Base-by-base conservation (phyloP, 2,888 invertebrate species). In the Agrilus cyanescens region DNA sequence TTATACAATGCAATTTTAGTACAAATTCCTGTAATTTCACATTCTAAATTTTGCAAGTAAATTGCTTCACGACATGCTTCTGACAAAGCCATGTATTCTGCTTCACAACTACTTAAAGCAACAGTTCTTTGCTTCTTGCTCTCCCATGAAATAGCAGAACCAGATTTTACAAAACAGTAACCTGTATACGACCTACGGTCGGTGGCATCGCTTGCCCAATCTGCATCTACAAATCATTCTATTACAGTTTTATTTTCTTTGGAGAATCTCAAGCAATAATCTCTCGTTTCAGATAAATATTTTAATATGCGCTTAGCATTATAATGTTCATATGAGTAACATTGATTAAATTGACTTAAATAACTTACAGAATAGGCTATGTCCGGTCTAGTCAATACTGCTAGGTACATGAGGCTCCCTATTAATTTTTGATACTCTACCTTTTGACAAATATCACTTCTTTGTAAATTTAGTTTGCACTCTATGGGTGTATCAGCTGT, bases 141-240 rank as follows among this genome's bases (percentile, higher is more conserved):
- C 35, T 52, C 54, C 49, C 52, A 59, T 5, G 57, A 58, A 37
- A 61, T 47, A 6, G 49, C 53, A 38, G 47, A 40, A 32, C 47
- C 48, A 32, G 52, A 53, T 14, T 56, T 31, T 18, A 46, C 46
- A 47, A 60, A 58, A 44, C 40, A 45, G 47, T 41, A 57, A 1
- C 57, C 58, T 14, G 56, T 56, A 45, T 55, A 59, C 5, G 66
- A 69, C 56, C 62, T 66, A 60, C 67, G 62, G 37, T 53, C 47
- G n/a, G 31, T 10, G n/a, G 15, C 16, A 43, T 48, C 40, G 14
- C 38, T 45, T 16, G 44, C 55, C 54, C 51, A 53, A 45, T 55
- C 56, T n/a, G 56, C 55, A 48, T 56, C 54, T 15, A 52, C 53
- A 50, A 32, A 52, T 7, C 50, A 51, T n/a, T 41, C 34, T 33